Conservation (phyloP, 2,888 invertebrate species). For the Trissonchulus sp. region DNA sequence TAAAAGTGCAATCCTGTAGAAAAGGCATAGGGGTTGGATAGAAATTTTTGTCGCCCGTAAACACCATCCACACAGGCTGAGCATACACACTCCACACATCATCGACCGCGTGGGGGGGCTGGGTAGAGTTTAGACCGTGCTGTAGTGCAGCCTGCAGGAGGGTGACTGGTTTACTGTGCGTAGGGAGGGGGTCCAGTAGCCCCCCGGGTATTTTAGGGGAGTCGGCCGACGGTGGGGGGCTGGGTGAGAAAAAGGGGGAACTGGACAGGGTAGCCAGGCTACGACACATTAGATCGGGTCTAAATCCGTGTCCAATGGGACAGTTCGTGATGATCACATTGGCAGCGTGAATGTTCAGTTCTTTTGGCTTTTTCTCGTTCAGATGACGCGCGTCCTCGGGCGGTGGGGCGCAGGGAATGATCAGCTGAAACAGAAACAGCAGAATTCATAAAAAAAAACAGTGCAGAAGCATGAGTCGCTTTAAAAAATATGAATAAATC, state of each 20-base stretch:
- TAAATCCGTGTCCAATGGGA: conserved; percentile 55
- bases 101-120: conserved; percentile 58
- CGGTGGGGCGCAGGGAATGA: conserved; percentile 65
- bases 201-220: not conserved
- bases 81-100: conserved; percentile 77
- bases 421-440: conserved; percentile 62
- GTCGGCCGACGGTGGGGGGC: not conserved
- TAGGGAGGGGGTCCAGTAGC: not conserved
- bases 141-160: not conserved
- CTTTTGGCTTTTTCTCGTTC: conserved; percentile 78
- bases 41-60: conserved; percentile 53
- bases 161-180: no score
- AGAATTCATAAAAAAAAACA: no score
- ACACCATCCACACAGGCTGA: conserved; percentile 89
- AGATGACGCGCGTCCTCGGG: conserved; percentile 64
- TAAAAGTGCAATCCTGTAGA: conserved; percentile 19
- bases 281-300: not conserved
- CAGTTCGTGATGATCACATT: conserved; percentile 68
- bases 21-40: conserved; percentile 28
- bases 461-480: no score
- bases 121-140: not conserved
- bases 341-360: conserved; percentile 75
- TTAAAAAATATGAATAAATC: no score
- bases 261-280: conserved; percentile 6
- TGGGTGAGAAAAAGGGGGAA: not conserved